Base-by-base conservation (phyloP, 1,140 invertebrate species). In the Hypothenemus hampei region DNA sequence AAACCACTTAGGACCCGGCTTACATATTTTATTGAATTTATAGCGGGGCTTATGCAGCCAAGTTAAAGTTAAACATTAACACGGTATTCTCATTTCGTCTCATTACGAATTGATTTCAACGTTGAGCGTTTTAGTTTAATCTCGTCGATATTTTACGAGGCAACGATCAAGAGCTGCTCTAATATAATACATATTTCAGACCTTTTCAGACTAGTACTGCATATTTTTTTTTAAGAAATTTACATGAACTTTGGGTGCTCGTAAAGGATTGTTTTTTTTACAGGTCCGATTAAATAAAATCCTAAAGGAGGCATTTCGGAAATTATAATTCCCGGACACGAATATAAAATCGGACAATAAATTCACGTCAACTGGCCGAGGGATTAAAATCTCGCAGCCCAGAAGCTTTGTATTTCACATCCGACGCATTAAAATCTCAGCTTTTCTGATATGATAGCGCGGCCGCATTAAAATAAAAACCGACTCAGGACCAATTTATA, bases 401-500 rank as follows among this genome's bases (percentile, higher is more conserved):
- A 33, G 21, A 22, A 53, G 45, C 59, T 58, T 61, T 54, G 56
- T 52, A 54, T 58, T 52, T 58, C 50, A 58, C 45, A 45, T 57
- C 35, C 37, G 18, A 36, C 48, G 58, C 58, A 60, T 60, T 60
- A 60, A 60, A 60, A 60, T 60, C 41, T 60, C 58, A 48, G 58
- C 58, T 60, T 60, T 60, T 57, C 53, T 60, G 58, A 60, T 60
- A 60, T 60, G 58, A 60, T 60, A 60, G 51, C 58, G 44, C 15
- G n/a, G 20, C 50, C 21, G 56, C 56, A 58, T 58, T 59, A 61
- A 59, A 58, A 58, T 61, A 59, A 58, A 61, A 61, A 61, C 57
- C 56, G 31, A 54, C 59, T 61, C 56, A 55, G 51, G 57, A 55
- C 50, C 53, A 59, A 59, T 59, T 60, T 60, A 62, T 62, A 60